Conservation (phyloP, 2,888 invertebrate genomes). For the Microctonus brassicae region DNA sequence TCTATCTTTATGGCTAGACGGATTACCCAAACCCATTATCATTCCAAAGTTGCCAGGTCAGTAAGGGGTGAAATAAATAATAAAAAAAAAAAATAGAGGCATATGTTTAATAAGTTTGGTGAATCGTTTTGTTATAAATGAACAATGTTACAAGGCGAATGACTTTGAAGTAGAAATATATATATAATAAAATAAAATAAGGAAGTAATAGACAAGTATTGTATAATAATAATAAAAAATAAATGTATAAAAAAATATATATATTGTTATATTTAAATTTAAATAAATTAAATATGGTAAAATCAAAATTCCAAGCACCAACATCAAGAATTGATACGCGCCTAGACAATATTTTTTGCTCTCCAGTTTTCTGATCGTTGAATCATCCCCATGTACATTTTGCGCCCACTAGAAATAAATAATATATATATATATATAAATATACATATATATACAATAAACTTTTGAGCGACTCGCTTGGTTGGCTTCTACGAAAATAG, state of each 20-base stretch:
- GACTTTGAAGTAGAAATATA: neutral
- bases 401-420: neutral
- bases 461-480: conserved; percentile 25
- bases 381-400: conserved; percentile 29
- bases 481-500: conserved; percentile 37
- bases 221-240: neutral
- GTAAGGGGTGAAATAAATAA: conserved; percentile 30
- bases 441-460: neutral
- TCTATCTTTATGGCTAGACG: conserved; percentile 55
- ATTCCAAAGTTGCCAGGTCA: conserved; percentile 59
- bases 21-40: conserved; percentile 67
- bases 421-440: neutral
- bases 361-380: conserved; percentile 4
- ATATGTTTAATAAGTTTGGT: conserved; percentile 61
- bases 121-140: conserved; percentile 28
- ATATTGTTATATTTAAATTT: neutral
- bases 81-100: conserved; percentile 18
- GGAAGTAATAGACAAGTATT: neutral
- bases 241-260: too few relatives aligned
- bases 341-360: neutral
- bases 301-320: conserved; percentile 29
- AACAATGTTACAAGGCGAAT: neutral
- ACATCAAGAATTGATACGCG: neutral
- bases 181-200: neutral
- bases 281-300: neutral